Base-by-base conservation (phyloP, 2,888 invertebrate species). In the Hirtodrosophila confusa region DNA sequence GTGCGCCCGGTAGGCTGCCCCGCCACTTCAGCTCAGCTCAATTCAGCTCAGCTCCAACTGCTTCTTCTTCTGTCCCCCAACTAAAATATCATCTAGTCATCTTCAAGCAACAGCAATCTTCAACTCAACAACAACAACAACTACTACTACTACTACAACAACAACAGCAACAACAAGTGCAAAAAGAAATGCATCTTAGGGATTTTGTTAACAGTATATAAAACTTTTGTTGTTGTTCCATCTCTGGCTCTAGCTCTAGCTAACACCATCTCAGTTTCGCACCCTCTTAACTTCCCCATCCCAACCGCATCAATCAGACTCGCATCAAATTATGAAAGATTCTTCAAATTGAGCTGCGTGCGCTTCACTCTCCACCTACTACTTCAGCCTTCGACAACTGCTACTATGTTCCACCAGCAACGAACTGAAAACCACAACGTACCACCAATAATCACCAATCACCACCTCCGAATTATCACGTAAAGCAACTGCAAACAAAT, bases 51-150 rank as follows among this genome's bases (percentile, higher is more conserved):
- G 51, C 45, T 41, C 50, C 64, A 60, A 57, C 69, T 49, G 78
- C 80, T 68, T 64, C 67, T 72, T 72, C 65, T 72, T 72, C 65
- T 69, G 55, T 58, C 75, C 70, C 74, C 53, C 54, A 39, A 49
- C 43, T 23, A 36, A 44, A 37, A 64, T 44, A 50, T 64, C 72
- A 73, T 75, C 60, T 69, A 53, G 44, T 64, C 72, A 73, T 73
- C 72, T 75, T 54, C 64, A 73, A 69, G 72, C 55, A 64, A 45
- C 57, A 57, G 48, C 68, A 40, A 67, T 31, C 63, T 39, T 31
- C 70, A 43, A 7, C 31, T 31, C 67, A 57, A 64, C 55, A 41
- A 45, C 64, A 70, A 60, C 45, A 44, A 27, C 4, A 27, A 6
- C 27, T 27, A 17, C 17, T 17, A 17, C 27, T 5, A 37, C 35